Evolutionary conservation across 1,140 invertebrate genomes (phyloP).

Genomic region (Colletes gigas): DNA sequence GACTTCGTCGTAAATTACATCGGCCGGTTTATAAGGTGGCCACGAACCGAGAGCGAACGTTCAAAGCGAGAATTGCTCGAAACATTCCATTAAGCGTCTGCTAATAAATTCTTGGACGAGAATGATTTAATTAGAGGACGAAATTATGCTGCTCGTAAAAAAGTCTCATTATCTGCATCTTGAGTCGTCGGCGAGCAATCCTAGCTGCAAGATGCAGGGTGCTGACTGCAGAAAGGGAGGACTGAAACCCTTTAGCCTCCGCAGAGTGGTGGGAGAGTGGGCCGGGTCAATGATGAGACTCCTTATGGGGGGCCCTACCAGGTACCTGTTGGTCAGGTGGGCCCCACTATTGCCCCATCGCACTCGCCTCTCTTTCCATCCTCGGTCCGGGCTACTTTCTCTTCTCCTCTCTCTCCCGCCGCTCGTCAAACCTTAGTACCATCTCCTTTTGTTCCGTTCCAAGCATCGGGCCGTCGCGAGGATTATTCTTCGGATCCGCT

Average conservation of each 20-base stretch:
- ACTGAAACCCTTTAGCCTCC: slow-evolving; percentile 57
- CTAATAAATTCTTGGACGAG: slow-evolving; percentile 15
- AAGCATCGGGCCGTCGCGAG: slow-evolving; percentile 22
- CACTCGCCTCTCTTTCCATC: slow-evolving; percentile 12
- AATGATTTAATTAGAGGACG: slow-evolving; percentile 28
- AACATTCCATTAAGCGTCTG: not conserved
- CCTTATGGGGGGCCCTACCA: slow-evolving; percentile 69
- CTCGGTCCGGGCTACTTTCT: slow-evolving; percentile 1
- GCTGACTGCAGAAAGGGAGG: slow-evolving; percentile 58
- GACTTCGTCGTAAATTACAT: not conserved
- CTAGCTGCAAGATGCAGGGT: slow-evolving; percentile 40
- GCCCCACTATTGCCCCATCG: slow-evolving; percentile 67
- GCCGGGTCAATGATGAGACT: slow-evolving; percentile 74
- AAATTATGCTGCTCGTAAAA: slow-evolving; percentile 23
- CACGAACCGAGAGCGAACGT: not conserved
- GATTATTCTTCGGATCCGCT: slow-evolving; percentile 64
- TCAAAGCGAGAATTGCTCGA: not conserved
- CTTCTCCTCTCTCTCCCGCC: slow-evolving; percentile 34
- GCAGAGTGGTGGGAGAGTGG: slow-evolving; percentile 62
- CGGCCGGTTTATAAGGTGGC: not conserved
- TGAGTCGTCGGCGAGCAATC: slow-evolving; percentile 35
- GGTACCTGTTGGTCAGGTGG: slow-evolving; percentile 73
- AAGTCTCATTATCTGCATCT: slow-evolving; percentile 48
- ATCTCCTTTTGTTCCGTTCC: slow-evolving; percentile 43
- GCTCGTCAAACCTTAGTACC: slow-evolving; percentile 40